Evolutionary conservation across 2,888 invertebrate genomes (phyloP).

Genomic region (Sarcophaga subvicina): DNA sequence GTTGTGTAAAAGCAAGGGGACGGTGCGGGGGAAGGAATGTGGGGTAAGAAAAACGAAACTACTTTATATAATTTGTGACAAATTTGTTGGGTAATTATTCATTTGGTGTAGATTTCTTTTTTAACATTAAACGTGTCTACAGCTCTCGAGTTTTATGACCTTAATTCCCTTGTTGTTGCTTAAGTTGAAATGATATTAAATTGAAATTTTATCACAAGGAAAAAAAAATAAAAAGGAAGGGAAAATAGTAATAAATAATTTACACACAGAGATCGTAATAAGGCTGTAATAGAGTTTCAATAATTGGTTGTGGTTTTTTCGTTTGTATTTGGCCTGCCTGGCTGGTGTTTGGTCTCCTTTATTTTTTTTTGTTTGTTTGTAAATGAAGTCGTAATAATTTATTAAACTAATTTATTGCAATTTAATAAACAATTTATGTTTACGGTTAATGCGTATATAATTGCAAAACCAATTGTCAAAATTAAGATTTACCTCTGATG

Average conservation of each 20-base stretch:
- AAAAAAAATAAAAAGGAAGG: not conserved
- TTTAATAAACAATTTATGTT: slow-evolving; percentile 28
- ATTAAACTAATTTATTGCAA: slow-evolving; percentile 37
- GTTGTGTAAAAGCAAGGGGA: not conserved
- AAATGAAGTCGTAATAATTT: slow-evolving; percentile 41
- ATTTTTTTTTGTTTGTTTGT: no score
- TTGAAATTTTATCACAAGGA: slow-evolving; percentile 8
- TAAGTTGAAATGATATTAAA: slow-evolving; percentile 16
- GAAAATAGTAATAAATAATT: not conserved
- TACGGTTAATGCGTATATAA: slow-evolving; percentile 26
- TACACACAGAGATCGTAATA: not conserved
- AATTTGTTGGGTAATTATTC: slow-evolving; percentile 69
- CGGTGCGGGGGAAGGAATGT: not conserved
- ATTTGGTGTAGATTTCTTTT: slow-evolving; percentile 54
- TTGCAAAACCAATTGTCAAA: not conserved
- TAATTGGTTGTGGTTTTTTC: slow-evolving; percentile 7
- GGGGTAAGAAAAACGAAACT: slow-evolving; percentile 25
- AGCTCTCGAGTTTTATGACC: slow-evolving; percentile 56
- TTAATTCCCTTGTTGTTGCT: slow-evolving; percentile 43
- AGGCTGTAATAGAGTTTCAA: slow-evolving; percentile 21
- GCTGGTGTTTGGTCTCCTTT: slow-evolving; percentile 18
- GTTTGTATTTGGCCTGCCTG: not conserved
- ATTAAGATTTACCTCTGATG: not conserved
- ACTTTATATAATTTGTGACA: slow-evolving; percentile 65
- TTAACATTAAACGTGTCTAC: slow-evolving; percentile 39